phyloP scores from a whole-genome alignment of 2,113 vertebrate species.

The Microcebus murinus region DNA sequence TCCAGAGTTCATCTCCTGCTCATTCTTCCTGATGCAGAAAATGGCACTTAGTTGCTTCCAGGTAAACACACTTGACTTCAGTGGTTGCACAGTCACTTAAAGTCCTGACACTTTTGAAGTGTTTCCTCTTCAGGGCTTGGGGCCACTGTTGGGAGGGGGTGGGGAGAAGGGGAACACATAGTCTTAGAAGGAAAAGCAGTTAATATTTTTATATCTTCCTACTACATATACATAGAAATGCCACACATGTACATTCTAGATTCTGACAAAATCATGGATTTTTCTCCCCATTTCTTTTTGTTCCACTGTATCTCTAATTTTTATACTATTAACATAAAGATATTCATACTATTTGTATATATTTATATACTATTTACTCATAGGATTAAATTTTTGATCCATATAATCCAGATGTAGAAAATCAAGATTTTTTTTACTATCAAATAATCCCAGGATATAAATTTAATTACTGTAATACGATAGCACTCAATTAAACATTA shows the following conservation, averaged over 20 bases:
- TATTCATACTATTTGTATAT: background rate
- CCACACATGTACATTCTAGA: background rate
- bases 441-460: background rate
- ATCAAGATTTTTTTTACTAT: background rate
- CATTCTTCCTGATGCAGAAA: background rate
- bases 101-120: background rate
- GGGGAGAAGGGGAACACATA: background rate
- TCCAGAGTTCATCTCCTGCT: background rate
- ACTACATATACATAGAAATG: background rate
- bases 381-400: background rate
- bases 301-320: background rate
- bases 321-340: background rate
- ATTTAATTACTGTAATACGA: background rate
- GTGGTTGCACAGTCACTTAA: background rate
- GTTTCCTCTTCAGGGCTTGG: background rate
- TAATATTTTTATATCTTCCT: background rate
- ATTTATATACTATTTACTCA: background rate
- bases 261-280: background rate
- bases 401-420: background rate
- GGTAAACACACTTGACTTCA: background rate
- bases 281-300: background rate
- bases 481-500: background rate
- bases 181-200: background rate
- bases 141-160: too few relatives aligned
- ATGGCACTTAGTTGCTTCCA: background rate